phyloP scores from a whole-genome alignment of 2,113 vertebrate genomes.

The Cynopterus brachyotis region DNA sequence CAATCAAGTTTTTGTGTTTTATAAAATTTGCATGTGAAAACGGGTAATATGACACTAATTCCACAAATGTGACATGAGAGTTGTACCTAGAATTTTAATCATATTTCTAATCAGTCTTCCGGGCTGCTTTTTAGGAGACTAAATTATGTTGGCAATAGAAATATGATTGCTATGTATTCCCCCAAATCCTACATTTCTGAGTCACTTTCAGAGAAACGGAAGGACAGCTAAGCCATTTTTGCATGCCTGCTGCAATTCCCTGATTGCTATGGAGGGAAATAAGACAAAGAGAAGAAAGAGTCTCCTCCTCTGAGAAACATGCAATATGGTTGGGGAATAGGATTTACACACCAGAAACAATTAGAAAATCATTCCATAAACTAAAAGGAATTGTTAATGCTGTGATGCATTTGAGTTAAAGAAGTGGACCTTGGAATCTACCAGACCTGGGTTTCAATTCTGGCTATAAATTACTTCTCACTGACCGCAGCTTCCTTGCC shows the following conservation, averaged over 20 bases:
- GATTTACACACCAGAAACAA: not conserved
- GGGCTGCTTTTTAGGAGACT: constrained; percentile 43
- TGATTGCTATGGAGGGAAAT: not conserved
- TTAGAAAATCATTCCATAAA: not conserved
- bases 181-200: not conserved
- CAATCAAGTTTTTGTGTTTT: constrained; percentile 73
- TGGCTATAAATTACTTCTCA: not conserved
- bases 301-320: not conserved
- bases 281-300: not conserved
- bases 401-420: not conserved
- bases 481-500: not conserved
- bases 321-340: not conserved
- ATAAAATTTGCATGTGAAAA: constrained; percentile 71
- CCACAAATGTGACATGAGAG: constrained; percentile 72
- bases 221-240: not conserved
- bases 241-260: not conserved
- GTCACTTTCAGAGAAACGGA: constrained; percentile 28
- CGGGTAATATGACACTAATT: constrained; percentile 46
- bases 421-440: not conserved
- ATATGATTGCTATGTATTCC: constrained; percentile 7
- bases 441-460: not conserved
- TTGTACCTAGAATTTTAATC: constrained; percentile 71
- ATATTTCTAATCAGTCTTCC: constrained; percentile 70
- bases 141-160: constrained; percentile 52
- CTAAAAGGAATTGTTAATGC: not conserved